Percentiles rank a stretch among this genome's conserved stretches.
These are phyloP conservation scores for Gobius niger DNA, from an alignment of 2,113 vertebrate genomes.

Conservation along the genomic window DNA sequence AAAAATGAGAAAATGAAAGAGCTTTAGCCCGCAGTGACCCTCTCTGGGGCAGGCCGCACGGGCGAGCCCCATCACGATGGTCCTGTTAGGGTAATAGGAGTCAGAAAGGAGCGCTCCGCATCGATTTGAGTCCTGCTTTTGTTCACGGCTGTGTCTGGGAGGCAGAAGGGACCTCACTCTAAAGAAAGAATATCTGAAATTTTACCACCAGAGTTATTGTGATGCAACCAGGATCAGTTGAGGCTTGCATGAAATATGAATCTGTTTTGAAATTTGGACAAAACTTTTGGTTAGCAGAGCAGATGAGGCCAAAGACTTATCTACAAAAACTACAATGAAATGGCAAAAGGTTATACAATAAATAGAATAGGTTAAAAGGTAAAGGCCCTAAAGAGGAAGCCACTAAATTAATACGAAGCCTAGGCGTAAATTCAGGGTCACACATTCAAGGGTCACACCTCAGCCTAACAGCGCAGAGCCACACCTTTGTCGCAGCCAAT, in stretches of 20 bases:
- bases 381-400: no score
- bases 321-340: no score
- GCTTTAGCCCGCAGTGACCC: constrained; percentile 19
- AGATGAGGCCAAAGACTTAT: no score
- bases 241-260: neutral
- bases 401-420: no score
- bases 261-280: neutral
- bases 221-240: neutral
- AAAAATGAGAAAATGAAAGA: constrained; percentile 50
- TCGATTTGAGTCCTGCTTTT: constrained; percentile 51
- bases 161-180: constrained; percentile 7
- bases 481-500: no score
- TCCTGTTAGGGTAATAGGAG: constrained; percentile 60
- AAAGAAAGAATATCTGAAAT: constrained; percentile 14
- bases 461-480: no score
- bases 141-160: constrained; percentile 23
- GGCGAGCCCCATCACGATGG: constrained; percentile 50
- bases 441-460: no score
- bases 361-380: no score
- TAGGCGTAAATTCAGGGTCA: no score
- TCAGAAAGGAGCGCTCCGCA: constrained; percentile 42
- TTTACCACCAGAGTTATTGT: constrained; percentile 10
- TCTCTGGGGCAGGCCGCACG: constrained; percentile 28
- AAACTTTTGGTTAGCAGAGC: no score
- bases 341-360: no score